Conservation (phyloP, 2,797 vertebrate genomes). For the Kryptolebias ocellatus region DNA sequence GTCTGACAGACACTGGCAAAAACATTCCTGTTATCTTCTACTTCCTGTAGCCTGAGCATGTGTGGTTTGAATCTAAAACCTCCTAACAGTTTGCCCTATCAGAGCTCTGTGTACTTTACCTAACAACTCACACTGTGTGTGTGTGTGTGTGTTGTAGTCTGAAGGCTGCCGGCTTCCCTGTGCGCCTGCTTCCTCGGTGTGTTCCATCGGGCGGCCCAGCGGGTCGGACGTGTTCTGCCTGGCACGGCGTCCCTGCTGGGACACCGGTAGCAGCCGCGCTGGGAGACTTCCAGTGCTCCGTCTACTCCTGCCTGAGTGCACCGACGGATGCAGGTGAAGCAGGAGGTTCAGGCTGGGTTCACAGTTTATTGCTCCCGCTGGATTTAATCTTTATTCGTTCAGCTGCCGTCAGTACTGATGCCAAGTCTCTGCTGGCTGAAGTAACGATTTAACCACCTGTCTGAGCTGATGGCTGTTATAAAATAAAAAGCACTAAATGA, state of each 20-base stretch:
- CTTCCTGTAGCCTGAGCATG: not conserved
- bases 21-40: not conserved
- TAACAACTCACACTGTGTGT: constrained; percentile 36
- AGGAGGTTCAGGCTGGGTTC: constrained; percentile 19
- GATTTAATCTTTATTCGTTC: not conserved
- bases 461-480: not conserved
- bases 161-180: constrained; percentile 84
- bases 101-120: constrained; percentile 13
- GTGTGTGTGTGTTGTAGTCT: constrained; percentile 83
- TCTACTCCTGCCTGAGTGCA: constrained; percentile 90
- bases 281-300: constrained; percentile 95
- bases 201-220: constrained; percentile 84
- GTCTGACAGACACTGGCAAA: too few species aligned
- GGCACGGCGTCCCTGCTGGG: constrained; percentile 89
- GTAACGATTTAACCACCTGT: not conserved
- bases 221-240: constrained; percentile 81
- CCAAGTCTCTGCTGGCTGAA: not conserved
- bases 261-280: constrained; percentile 89
- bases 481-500: not conserved
- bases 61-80: not conserved
- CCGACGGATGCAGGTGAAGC: constrained; percentile 90
- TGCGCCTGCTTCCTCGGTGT: constrained; percentile 87
- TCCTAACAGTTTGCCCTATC: constrained; percentile 10
- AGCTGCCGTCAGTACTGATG: too few species aligned
- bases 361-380: constrained; percentile 7